phyloP scores from a whole-genome alignment of 2,888 invertebrate species.

The Lysandra bellargus region DNA sequence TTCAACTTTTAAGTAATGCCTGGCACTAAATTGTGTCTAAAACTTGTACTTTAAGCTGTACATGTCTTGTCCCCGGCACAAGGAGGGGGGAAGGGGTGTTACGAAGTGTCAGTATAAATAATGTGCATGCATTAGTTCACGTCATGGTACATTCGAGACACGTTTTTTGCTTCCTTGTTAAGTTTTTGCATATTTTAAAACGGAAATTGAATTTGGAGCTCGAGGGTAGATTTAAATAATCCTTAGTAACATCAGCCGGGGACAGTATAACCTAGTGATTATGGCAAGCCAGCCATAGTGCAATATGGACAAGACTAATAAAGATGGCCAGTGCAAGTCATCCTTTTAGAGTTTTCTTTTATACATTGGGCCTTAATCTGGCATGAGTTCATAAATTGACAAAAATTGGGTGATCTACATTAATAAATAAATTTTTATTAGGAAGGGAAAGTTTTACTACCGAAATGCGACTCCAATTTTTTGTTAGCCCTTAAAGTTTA shows the following conservation, averaged over 20 bases:
- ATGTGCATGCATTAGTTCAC: conserved; percentile 7
- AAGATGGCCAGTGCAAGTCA: too few relatives aligned
- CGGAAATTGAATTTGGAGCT: conserved; percentile 6
- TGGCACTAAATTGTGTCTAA: neutral
- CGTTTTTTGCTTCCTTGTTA: conserved; percentile 13
- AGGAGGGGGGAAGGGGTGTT: neutral
- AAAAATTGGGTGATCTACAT: too few relatives aligned
- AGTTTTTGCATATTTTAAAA: conserved; percentile 18
- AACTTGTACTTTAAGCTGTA: conserved; percentile 2
- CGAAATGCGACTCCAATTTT: too few relatives aligned
- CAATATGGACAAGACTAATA: too few relatives aligned
- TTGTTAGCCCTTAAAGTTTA: too few relatives aligned
- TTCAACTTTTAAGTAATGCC: neutral
- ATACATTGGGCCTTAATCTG: too few relatives aligned
- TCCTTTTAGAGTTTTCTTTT: too few relatives aligned
- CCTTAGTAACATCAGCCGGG: neutral
- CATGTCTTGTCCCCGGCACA: neutral
- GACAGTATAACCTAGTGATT: too few relatives aligned
- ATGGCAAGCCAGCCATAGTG: too few relatives aligned
- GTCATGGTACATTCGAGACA: neutral
- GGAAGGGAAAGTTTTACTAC: too few relatives aligned
- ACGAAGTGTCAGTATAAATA: conserved; percentile 7
- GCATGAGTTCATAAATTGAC: too few relatives aligned
- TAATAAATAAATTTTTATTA: too few relatives aligned
- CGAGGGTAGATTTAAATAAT: neutral